Evolutionary conservation across 2,797 vertebrate genomes (phyloP).

Genomic region (Lophura swinhoii): DNA sequence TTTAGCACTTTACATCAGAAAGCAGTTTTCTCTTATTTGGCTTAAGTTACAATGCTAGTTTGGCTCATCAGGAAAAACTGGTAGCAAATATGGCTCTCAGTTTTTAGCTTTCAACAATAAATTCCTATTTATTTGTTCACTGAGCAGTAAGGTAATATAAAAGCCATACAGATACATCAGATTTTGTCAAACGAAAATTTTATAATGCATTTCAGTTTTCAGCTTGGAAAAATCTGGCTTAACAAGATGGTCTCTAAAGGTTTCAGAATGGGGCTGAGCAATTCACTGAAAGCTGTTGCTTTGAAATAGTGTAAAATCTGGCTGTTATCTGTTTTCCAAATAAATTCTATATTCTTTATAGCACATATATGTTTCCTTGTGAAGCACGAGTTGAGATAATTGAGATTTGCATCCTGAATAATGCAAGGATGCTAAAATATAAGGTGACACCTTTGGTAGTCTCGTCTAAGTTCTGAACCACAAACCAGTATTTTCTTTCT

Average conservation of each 20-base stretch:
- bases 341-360: background rate
- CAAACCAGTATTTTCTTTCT: background rate
- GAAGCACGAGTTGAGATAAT: background rate
- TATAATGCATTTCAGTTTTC: background rate
- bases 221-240: conserved; percentile 17
- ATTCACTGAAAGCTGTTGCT: background rate
- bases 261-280: conserved; percentile 9
- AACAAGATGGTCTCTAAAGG: conserved; percentile 29
- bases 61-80: conserved; percentile 3
- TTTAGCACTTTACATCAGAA: conserved; percentile 76
- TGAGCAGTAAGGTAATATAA: background rate
- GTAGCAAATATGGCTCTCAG: background rate
- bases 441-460: background rate
- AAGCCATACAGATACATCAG: background rate
- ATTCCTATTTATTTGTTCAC: background rate
- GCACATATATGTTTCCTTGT: accelerated
- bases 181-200: background rate
- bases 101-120: background rate
- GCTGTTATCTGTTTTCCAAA: background rate
- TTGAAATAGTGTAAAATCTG: background rate
- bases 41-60: conserved; percentile 42
- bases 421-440: conserved; percentile 2
- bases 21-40: conserved; percentile 57
- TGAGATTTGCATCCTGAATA: conserved; percentile 27
- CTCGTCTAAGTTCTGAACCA: background rate